phyloP scores from a whole-genome alignment of 1,140 invertebrate genomes.

The Diabrotica virgifera region DNA sequence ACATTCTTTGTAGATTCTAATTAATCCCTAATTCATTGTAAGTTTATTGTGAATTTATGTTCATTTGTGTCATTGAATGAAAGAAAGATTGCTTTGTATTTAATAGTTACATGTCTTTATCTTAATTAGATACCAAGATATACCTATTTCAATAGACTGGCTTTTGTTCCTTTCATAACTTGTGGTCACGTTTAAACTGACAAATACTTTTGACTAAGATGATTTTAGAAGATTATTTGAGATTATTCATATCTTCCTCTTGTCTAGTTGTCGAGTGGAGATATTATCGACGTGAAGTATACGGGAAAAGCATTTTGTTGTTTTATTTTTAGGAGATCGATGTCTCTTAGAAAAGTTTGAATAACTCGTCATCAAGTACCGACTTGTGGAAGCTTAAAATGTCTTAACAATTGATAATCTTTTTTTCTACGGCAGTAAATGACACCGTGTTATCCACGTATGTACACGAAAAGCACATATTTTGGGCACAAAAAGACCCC shows the following conservation, averaged over 20 bases:
- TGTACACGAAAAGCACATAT: too few species aligned
- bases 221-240: neutral
- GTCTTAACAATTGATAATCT: too few species aligned
- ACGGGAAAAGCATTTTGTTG: neutral
- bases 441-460: too few species aligned
- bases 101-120: conserved; percentile 3
- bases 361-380: too few species aligned
- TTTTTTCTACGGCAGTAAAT: too few species aligned
- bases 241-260: neutral
- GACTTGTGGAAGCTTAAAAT: too few species aligned
- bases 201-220: conserved; percentile 3
- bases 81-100: conserved; percentile 3
- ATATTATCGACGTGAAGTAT: neutral
- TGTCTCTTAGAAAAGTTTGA: too few species aligned
- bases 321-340: neutral
- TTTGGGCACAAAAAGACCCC: too few species aligned
- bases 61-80: neutral
- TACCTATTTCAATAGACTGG: neutral
- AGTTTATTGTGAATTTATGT: neutral
- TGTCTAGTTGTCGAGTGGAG: neutral
- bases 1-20: neutral
- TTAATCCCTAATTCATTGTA: conserved; percentile 2
- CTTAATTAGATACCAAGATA: neutral
- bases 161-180: conserved; percentile 2
- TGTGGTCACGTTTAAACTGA: neutral